phyloP scores from a whole-genome alignment of 2,888 invertebrate genomes.

The Amblyjoppa proteus region DNA sequence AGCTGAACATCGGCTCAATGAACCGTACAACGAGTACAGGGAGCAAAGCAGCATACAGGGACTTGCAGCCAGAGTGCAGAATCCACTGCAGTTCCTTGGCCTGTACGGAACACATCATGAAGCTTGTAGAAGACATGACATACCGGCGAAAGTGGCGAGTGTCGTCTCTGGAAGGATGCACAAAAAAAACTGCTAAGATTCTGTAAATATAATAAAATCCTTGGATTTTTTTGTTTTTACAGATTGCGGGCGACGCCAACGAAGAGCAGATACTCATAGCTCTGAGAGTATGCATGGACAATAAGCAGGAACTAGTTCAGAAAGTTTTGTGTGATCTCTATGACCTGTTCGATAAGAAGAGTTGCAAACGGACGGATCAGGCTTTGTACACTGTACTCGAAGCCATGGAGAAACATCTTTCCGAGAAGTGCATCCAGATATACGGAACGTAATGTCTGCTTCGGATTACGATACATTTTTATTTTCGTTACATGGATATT shows the following conservation, averaged over 20 bases:
- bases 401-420: constrained; percentile 95
- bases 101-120: constrained; percentile 95
- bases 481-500: not conserved
- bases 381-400: constrained; percentile 93
- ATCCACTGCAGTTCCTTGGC: constrained; percentile 95
- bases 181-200: not conserved
- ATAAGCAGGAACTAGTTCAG: constrained; percentile 92
- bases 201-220: not conserved
- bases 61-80: constrained; percentile 90
- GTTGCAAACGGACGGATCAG: constrained; percentile 90
- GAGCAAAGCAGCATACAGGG: constrained; percentile 93
- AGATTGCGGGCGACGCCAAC: constrained; percentile 96
- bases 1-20: constrained; percentile 85
- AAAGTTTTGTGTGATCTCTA: constrained; percentile 96
- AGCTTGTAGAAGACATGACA: constrained; percentile 95
- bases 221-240: constrained; percentile 44
- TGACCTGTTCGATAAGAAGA: constrained; percentile 93
- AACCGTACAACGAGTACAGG: constrained; percentile 57
- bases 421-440: constrained; percentile 96
- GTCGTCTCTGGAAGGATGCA: not conserved
- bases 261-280: constrained; percentile 96
- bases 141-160: constrained; percentile 94
- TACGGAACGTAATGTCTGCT: constrained; percentile 90
- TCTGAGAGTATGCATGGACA: constrained; percentile 92
- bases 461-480: constrained; percentile 14